A percentile compares a stretch with the other conserved stretches of the same genome.
phyloP scores from a whole-genome alignment of 2,888 invertebrate genomes.

The Carterocephalus palaemon region DNA sequence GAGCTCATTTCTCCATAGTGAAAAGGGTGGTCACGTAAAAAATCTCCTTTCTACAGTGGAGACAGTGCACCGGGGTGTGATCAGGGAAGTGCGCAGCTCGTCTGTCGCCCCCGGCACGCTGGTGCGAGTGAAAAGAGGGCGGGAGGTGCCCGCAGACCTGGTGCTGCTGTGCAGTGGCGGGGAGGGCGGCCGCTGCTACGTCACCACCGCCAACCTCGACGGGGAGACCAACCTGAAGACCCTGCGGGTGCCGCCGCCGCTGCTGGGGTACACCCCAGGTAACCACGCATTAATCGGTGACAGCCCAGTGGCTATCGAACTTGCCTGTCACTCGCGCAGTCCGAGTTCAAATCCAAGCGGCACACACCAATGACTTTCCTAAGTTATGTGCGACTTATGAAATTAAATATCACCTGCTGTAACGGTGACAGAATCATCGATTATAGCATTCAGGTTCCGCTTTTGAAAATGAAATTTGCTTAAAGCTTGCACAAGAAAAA shows the following conservation, averaged over 20 bases:
- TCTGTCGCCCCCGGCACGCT: constrained; percentile 87
- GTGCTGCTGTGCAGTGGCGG: constrained; percentile 85
- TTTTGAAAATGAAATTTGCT: no score
- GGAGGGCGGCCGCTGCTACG: constrained; percentile 83
- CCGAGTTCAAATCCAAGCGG: no score
- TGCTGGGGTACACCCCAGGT: constrained; percentile 67
- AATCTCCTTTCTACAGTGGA: constrained; percentile 64
- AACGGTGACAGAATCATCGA: no score
- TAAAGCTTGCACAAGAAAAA: no score
- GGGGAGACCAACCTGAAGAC: constrained; percentile 90
- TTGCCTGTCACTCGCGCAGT: no score
- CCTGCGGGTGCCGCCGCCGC: constrained; percentile 62
- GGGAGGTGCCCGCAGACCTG: constrained; percentile 90
- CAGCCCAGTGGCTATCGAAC: no score
- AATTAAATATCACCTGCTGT: no score
- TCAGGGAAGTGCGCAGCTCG: constrained; percentile 74
- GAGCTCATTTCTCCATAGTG: neutral
- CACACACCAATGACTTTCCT: no score
- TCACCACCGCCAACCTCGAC: constrained; percentile 92
- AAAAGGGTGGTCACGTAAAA: no score
- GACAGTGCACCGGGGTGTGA: constrained; percentile 75
- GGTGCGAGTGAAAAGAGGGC: constrained; percentile 83
- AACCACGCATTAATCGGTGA: no score
- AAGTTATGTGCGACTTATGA: no score
- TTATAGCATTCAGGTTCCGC: no score